Conservation (phyloP, 2,888 invertebrate species). For the Heliconius charithonia region DNA sequence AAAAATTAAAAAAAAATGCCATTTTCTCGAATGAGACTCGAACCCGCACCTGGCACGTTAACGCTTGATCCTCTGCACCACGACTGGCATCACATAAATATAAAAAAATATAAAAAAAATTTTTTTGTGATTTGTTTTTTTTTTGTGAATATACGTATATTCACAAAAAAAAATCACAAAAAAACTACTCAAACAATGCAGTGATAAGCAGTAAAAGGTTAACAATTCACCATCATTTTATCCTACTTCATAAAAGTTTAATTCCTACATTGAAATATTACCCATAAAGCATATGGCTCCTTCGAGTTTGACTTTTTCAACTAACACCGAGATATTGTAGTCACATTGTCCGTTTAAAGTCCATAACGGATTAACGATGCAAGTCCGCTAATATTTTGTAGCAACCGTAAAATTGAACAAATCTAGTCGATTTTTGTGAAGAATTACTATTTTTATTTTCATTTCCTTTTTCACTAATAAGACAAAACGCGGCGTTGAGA, state of each 20-base stretch:
- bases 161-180: no score
- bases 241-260: constrained; percentile 18
- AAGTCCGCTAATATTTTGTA: constrained; percentile 22
- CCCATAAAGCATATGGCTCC: constrained; percentile 24
- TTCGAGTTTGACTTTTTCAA: constrained; percentile 11
- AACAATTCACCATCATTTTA: not conserved
- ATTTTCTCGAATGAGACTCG: no score
- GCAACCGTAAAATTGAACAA: not conserved
- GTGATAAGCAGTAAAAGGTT: not conserved
- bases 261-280: constrained; percentile 7
- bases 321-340: constrained; percentile 22
- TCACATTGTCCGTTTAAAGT: constrained; percentile 21
- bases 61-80: no score
- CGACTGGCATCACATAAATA: no score
- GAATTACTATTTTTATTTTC: not conserved
- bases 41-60: no score
- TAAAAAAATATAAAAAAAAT: no score
- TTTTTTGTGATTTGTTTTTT: no score
- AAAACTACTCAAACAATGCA: not conserved
- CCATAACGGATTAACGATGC: constrained; percentile 24
- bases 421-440: not conserved
- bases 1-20: no score
- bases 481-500: no score
- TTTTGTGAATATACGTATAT: no score
- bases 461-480: no score